phyloP scores from a whole-genome alignment of 2,797 vertebrate genomes.

The Dipus sagitta region DNA sequence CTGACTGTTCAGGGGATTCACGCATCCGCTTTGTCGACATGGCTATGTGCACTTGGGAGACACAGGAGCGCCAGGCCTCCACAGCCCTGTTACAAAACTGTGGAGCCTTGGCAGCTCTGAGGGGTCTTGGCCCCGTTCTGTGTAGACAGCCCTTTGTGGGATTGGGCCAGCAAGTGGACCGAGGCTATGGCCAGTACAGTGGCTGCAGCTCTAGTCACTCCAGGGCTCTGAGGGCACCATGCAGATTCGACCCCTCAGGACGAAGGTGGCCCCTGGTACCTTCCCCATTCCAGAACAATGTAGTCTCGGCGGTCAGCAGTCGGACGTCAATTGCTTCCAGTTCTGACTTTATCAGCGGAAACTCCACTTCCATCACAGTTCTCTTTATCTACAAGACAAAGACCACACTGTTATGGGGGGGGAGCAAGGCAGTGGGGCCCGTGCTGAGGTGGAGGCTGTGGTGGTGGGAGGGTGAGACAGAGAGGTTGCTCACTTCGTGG shows the following conservation, averaged over 20 bases:
- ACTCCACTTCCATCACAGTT: constrained; percentile 84
- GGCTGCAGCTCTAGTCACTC: accelerated
- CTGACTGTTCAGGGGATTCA: accelerated
- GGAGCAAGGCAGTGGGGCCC: neutral
- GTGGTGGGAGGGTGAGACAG: neutral
- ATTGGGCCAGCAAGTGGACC: accelerated
- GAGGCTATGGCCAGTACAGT: accelerated
- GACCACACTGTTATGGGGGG: accelerated
- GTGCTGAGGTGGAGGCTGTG: neutral
- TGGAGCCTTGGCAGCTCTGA: accelerated
- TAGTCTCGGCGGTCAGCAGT: constrained; percentile 77
- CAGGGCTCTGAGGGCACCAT: neutral
- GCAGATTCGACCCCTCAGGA: accelerated
- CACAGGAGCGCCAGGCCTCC: neutral
- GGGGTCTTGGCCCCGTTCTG: neutral
- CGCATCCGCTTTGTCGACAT: accelerated
- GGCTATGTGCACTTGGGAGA: accelerated
- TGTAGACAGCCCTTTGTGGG: neutral
- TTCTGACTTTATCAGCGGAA: constrained; percentile 86
- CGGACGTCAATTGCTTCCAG: constrained; percentile 82
- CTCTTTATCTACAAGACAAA: constrained; percentile 83
- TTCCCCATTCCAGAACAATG: constrained; percentile 87
- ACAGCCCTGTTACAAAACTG: neutral
- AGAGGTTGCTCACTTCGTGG: neutral
- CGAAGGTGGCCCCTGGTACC: constrained; percentile 75